phyloP scores from a whole-genome alignment of 2,113 vertebrate species.

The Laticauda laticaudata region DNA sequence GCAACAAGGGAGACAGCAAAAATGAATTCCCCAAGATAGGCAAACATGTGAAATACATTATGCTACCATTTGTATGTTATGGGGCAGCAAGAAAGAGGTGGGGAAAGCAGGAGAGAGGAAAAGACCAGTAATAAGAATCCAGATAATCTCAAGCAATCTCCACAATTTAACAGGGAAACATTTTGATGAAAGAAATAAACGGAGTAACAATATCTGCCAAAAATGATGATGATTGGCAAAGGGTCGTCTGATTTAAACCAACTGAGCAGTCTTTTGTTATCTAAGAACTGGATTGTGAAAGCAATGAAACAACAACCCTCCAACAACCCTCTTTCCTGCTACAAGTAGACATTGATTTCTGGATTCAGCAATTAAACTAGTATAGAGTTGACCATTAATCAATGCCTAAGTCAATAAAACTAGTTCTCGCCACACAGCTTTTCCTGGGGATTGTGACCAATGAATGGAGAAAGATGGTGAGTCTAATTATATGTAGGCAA shows the following conservation, averaged over 20 bases:
- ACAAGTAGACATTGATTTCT: neutral
- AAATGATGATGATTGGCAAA: slow-evolving; percentile 53
- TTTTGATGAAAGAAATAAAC: neutral
- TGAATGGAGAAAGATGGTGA: neutral
- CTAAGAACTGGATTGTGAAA: slow-evolving; percentile 36
- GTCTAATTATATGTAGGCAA: neutral
- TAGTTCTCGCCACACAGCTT: neutral
- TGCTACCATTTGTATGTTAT: neutral
- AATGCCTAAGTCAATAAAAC: neutral
- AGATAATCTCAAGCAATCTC: slow-evolving; percentile 1
- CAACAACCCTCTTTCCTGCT: slow-evolving; percentile 22
- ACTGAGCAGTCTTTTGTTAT: neutral
- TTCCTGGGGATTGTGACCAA: neutral
- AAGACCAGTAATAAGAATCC: neutral
- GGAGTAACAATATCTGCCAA: slow-evolving; percentile 60
- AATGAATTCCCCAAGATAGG: slow-evolving; percentile 27
- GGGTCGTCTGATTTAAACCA: slow-evolving; percentile 52
- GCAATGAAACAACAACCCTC: slow-evolving; percentile 11
- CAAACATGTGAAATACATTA: slow-evolving; percentile 30
- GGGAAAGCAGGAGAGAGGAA: neutral
- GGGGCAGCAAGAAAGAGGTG: neutral
- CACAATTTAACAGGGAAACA: slow-evolving; percentile 17
- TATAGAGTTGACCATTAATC: neutral
- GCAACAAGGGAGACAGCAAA: slow-evolving; percentile 18
- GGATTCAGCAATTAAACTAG: neutral